Conservation (phyloP, 2,113 vertebrate genomes). For the Trichechus manatus region DNA sequence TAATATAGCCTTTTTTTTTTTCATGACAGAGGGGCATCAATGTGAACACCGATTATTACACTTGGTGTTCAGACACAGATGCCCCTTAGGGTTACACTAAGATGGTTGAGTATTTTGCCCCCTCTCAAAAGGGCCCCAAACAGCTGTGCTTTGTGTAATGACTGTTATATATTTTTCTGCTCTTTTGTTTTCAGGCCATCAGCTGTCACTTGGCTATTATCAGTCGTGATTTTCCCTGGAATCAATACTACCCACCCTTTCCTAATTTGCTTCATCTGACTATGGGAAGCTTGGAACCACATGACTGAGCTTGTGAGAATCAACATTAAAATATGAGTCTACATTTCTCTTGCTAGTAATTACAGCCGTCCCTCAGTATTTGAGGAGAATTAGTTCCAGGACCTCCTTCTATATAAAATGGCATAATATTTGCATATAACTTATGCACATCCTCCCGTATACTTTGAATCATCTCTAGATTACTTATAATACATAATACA, state of each 20-base stretch:
- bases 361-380: no score
- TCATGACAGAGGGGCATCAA: not conserved
- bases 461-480: no score
- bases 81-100: not conserved
- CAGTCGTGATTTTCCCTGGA: not conserved
- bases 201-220: not conserved
- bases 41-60: not conserved
- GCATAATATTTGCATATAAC: no score
- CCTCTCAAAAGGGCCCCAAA: not conserved
- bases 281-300: slow-evolving; percentile 17
- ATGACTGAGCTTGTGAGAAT: not conserved
- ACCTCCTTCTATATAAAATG: no score
- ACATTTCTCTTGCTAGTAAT: slow-evolving; percentile 12
- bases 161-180: not conserved
- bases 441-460: no score
- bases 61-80: not conserved
- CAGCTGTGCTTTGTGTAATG: not conserved
- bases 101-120: not conserved
- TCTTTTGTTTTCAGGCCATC: slow-evolving; percentile 6
- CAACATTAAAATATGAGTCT: slow-evolving; percentile 1
- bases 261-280: not conserved
- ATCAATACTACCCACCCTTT: not conserved
- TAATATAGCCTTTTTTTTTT: not conserved
- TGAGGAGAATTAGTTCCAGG: no score
- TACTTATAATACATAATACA: no score